Evolutionary conservation across 2,797 vertebrate genomes (phyloP).

Genomic region (Myoxocephalus aenaeus): DNA sequence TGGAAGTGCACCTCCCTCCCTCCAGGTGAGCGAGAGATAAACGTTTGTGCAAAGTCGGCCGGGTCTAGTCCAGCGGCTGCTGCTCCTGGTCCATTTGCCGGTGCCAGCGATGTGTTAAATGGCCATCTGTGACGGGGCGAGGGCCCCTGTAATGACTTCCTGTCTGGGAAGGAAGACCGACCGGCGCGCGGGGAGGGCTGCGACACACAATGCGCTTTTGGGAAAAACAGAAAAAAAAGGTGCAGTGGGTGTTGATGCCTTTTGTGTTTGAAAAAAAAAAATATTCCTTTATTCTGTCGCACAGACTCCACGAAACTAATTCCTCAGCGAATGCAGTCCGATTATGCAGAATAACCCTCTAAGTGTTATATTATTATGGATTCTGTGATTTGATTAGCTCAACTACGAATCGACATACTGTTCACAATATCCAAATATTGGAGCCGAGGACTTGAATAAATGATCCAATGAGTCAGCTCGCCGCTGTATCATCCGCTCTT

Average conservation of each 20-base stretch:
- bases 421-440: too few species aligned
- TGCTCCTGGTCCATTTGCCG: slow-evolving; percentile 78
- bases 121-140: slow-evolving; percentile 80
- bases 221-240: slow-evolving; percentile 35
- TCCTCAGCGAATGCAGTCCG: background rate
- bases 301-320: background rate
- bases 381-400: background rate
- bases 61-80: slow-evolving; percentile 67
- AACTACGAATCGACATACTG: background rate
- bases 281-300: background rate
- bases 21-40: slow-evolving; percentile 68
- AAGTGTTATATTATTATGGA: background rate
- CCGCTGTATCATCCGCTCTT: background rate
- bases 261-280: background rate
- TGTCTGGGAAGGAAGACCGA: slow-evolving; percentile 70
- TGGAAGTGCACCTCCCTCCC: slow-evolving; percentile 45
- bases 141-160: slow-evolving; percentile 77
- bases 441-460: background rate
- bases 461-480: background rate
- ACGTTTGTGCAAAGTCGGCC: slow-evolving; percentile 73
- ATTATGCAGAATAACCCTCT: background rate
- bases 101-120: slow-evolving; percentile 84
- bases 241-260: slow-evolving; percentile 4
- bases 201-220: slow-evolving; percentile 14
- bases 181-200: slow-evolving; percentile 28